Percentiles rank a stretch among this genome's conserved stretches.
Conservation (phyloP, 2,888 invertebrate species). For the Sinhomidia bicolor region DNA sequence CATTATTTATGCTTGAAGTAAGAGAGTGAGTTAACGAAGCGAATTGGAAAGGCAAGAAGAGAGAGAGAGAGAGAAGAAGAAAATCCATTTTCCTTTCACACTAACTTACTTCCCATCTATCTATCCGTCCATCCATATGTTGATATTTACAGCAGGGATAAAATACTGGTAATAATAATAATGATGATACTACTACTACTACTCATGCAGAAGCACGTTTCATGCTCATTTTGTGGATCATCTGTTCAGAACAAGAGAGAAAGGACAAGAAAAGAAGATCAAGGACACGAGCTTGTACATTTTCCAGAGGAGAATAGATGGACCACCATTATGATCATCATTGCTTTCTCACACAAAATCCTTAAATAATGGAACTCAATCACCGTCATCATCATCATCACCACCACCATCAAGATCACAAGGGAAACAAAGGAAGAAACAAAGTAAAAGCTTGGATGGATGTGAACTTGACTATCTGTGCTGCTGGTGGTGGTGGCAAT, state of each 20-base stretch:
- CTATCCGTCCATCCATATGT: background rate
- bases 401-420: constrained; percentile 4
- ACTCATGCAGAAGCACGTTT: constrained; percentile 45
- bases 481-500: background rate
- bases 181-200: background rate
- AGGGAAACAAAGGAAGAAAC: background rate
- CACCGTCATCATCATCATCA: constrained; percentile 56
- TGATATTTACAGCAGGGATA: constrained; percentile 18
- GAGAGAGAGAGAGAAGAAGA: constrained; percentile 32
- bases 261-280: background rate
- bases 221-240: constrained; percentile 61
- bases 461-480: background rate
- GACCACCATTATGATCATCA: constrained; percentile 11
- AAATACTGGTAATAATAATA: background rate
- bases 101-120: constrained; percentile 23
- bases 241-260: constrained; percentile 47
- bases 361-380: constrained; percentile 71
- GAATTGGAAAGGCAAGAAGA: constrained; percentile 10
- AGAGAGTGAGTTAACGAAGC: background rate
- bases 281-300: background rate
- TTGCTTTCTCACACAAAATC: constrained; percentile 55
- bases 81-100: constrained; percentile 65
- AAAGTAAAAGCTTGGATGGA: background rate
- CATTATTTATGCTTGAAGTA: constrained; percentile 68
- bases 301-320: background rate